phyloP scores from a whole-genome alignment of 2,797 vertebrate genomes.

The Lacerta bilineata region DNA sequence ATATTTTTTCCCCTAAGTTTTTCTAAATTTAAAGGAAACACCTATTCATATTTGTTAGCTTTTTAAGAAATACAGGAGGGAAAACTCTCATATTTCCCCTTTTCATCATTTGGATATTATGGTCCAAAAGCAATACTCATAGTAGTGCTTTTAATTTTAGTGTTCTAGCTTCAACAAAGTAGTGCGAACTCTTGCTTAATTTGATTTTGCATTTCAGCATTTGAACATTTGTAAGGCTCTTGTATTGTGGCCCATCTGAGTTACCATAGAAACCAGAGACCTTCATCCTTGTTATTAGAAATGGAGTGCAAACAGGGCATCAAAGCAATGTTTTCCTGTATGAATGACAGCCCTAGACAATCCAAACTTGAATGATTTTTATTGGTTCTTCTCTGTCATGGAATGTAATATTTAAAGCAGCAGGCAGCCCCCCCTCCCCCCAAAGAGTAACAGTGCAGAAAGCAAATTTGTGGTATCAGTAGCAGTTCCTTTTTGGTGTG shows the following conservation, averaged over 20 bases:
- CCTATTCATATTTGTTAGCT: slow-evolving; percentile 74
- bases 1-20: slow-evolving; percentile 52
- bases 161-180: slow-evolving; percentile 79
- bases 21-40: slow-evolving; percentile 75
- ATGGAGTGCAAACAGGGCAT: slow-evolving; percentile 81
- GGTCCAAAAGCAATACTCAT: slow-evolving; percentile 74
- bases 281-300: slow-evolving; percentile 83
- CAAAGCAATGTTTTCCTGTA: slow-evolving; percentile 77
- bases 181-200: slow-evolving; percentile 82
- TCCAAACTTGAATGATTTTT: slow-evolving; percentile 74
- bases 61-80: slow-evolving; percentile 58
- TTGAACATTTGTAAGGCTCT: slow-evolving; percentile 83
- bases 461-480: slow-evolving; percentile 1
- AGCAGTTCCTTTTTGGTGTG: not conserved
- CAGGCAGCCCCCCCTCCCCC: slow-evolving; percentile 40
- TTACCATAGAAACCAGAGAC: slow-evolving; percentile 86
- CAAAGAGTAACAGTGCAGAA: not conserved
- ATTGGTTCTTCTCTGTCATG: slow-evolving; percentile 70
- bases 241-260: slow-evolving; percentile 84
- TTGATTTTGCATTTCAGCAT: slow-evolving; percentile 81
- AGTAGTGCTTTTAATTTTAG: slow-evolving; percentile 72
- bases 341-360: slow-evolving; percentile 77
- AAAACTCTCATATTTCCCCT: slow-evolving; percentile 63
- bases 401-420: slow-evolving; percentile 70
- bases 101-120: slow-evolving; percentile 68